Conservation (phyloP, 2,888 invertebrate species). For the Globia sparganii region DNA sequence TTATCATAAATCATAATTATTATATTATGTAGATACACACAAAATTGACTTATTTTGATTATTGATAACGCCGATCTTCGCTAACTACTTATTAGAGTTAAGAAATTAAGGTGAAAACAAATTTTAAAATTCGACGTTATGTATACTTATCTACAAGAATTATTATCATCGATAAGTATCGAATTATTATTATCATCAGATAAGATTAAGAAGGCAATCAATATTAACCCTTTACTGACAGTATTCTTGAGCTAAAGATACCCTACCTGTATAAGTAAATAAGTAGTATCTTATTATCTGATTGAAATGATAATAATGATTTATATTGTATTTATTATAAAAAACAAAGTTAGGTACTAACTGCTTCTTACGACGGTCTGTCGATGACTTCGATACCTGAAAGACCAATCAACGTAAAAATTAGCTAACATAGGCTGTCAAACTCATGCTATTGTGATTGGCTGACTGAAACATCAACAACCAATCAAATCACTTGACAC, state of each 20-base stretch:
- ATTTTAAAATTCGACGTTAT: not conserved
- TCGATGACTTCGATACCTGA: not conserved
- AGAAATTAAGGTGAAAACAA: not conserved
- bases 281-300: not conserved
- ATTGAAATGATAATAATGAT: not conserved
- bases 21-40: too few species aligned
- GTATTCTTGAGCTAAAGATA: not conserved
- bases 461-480: constrained; percentile 4
- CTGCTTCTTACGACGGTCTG: not conserved
- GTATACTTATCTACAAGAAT: not conserved
- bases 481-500: constrained; percentile 3
- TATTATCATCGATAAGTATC: not conserved
- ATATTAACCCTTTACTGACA: not conserved
- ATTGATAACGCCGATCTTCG: not conserved
- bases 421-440: not conserved
- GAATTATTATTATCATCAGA: not conserved
- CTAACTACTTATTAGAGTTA: not conserved
- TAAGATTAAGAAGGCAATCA: too few species aligned
- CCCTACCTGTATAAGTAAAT: not conserved
- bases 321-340: not conserved
- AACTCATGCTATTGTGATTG: constrained; percentile 2
- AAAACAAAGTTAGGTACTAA: not conserved
- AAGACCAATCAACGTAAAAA: not conserved
- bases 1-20: too few species aligned
- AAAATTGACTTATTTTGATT: constrained; percentile 6